Base-by-base conservation (phyloP, 2,797 vertebrate species). In the Taenioides sp. region DNA sequence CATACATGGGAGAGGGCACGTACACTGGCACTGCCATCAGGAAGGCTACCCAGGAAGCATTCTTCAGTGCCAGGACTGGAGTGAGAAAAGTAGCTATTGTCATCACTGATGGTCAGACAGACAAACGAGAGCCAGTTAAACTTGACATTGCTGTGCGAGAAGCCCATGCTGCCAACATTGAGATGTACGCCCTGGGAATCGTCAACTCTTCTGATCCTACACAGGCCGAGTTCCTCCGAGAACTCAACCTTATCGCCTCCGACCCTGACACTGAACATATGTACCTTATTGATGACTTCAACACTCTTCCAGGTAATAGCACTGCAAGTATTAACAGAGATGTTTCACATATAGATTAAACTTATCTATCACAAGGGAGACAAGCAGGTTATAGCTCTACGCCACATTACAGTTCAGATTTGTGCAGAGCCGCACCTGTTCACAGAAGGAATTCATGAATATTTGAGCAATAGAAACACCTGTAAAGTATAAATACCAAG, bases 271-370 rank as follows among this genome's bases (percentile, higher is more conserved):
- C 82, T 61, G 96, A 98, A 78, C 97, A 98, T 79, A 93, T 96
- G 96, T 97, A 95, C 73, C 95, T 96, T 65, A 96, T 96, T 57
- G 95, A 97, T 88, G 96, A 97, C 87, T 97, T 96, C 80, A 96
- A 96, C 77, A 96, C 95, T 5, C 91, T 97, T 25, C 83, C 96
- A 95, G 96, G 96, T 98, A 72, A 89, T 22, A 22, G 61, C 25
- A 54, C 65, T 31, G 3, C 7, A 62, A n/a, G 4, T 37, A 9
- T 20, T 65, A 37, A 37, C 34, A 37, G 34, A 4, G 4, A 28
- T 28, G 27, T 28, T 28, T 28, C 27, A 28, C 27, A 28, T 28
- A 28, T 28, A 28, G 27, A 28, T 28, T 28, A 28, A 28, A 28
- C 27, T 4, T 28, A 4, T 1, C n/a, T n/a, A n/a, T n/a, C n/a